These are phyloP conservation scores for Stichodactyla helianthus DNA, from an alignment of 64 coral and sea anemone genomes.

Conservation along the genomic window DNA sequence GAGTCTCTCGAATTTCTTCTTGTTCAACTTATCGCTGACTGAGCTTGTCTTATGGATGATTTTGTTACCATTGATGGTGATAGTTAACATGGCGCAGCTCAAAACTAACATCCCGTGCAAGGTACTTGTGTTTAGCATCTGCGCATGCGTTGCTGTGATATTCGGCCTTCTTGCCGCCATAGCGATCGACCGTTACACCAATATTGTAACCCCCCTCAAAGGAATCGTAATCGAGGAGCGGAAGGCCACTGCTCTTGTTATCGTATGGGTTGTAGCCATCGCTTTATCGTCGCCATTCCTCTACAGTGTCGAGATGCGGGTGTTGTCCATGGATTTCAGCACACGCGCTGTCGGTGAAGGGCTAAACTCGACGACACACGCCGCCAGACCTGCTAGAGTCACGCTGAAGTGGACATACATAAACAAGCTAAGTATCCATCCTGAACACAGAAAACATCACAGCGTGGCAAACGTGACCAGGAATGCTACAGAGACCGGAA, in stretches of 20 bases:
- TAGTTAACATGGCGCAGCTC: background rate
- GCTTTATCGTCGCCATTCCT: background rate
- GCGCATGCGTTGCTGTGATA: background rate
- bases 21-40: constrained; percentile 10
- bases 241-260: background rate
- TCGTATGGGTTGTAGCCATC: background rate
- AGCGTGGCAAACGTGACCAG: background rate
- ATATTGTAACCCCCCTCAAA: constrained; percentile 14
- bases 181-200: constrained; percentile 13
- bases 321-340: background rate
- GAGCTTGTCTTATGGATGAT: constrained; percentile 14
- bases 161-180: constrained; percentile 16
- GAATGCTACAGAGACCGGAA: background rate
- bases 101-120: constrained; percentile 9
- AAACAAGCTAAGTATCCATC: background rate
- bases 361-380: background rate
- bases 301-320: constrained; percentile 8
- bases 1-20: background rate
- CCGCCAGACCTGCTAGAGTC: background rate
- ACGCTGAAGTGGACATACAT: background rate
- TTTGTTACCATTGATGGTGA: background rate
- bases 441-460: background rate
- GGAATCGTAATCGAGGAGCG: constrained; percentile 10
- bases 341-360: background rate
- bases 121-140: constrained; percentile 9